Conservation (phyloP, 2,888 invertebrate genomes). For the Tortrix viridana region DNA sequence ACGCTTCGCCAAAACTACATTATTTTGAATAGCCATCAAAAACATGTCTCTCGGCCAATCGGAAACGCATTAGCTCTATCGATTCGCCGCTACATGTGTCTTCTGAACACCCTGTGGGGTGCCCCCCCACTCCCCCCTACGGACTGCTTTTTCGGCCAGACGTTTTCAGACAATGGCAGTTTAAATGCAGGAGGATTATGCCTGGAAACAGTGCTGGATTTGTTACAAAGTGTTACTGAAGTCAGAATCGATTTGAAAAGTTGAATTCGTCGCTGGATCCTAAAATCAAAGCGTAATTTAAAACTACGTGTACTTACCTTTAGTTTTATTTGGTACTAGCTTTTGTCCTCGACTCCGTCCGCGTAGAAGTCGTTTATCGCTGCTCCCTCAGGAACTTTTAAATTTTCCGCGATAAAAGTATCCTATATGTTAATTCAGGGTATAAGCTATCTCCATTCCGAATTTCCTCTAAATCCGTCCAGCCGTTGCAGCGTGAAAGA, state of each 20-base stretch:
- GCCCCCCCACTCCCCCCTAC: conserved; percentile 32
- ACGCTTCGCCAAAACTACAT: conserved; percentile 17
- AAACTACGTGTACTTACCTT: too few species aligned
- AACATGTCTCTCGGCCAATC: conserved; percentile 56
- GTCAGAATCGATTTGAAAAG: background rate
- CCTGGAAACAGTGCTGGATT: background rate
- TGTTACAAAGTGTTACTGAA: conserved; percentile 1
- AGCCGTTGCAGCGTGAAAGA: too few species aligned
- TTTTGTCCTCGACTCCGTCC: too few species aligned
- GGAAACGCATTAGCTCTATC: conserved; percentile 70
- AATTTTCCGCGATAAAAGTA: too few species aligned
- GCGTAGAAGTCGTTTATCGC: too few species aligned
- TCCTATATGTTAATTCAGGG: too few species aligned
- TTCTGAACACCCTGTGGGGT: conserved; percentile 42
- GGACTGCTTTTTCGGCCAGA: conserved; percentile 29
- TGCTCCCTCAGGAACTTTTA: too few species aligned
- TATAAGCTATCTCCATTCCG: too few species aligned
- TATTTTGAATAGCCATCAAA: conserved; percentile 36
- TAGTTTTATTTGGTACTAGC: too few species aligned
- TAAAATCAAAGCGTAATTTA: too few species aligned
- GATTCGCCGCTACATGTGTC: conserved; percentile 72
- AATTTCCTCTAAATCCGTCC: too few species aligned
- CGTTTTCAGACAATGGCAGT: conserved; percentile 28
- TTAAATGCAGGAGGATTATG: conserved; percentile 16
- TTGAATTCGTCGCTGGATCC: too few species aligned